Evolutionary conservation across 2,113 vertebrate genomes (phyloP).

Genomic region (Trinectes maculatus): DNA sequence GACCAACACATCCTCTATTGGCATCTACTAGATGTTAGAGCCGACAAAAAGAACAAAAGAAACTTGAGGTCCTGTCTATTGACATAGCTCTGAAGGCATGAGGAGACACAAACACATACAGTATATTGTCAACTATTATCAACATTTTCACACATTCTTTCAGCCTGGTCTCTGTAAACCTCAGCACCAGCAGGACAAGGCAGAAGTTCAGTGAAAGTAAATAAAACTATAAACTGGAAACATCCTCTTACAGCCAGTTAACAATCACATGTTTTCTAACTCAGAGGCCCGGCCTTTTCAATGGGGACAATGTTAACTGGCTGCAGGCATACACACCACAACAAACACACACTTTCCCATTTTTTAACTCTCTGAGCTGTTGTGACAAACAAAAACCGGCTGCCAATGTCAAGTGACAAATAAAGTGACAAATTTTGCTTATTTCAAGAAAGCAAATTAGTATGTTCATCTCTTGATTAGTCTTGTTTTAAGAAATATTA

Average conservation of each 20-base stretch:
- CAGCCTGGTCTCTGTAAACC: constrained; percentile 1
- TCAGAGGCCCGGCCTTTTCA: constrained; percentile 41
- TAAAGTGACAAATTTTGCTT: too few relatives aligned
- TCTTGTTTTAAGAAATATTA: too few relatives aligned
- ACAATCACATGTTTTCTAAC: constrained; percentile 39
- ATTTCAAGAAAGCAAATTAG: too few relatives aligned
- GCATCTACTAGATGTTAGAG: too few relatives aligned
- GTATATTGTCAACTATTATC: neutral
- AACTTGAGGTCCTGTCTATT: constrained; percentile 24
- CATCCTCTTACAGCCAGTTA: constrained; percentile 14
- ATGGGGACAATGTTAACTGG: constrained; percentile 30
- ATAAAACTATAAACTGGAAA: constrained; percentile 23
- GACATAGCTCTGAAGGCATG: too few relatives aligned
- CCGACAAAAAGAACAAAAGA: too few relatives aligned
- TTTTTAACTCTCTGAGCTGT: neutral
- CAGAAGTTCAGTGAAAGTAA: constrained; percentile 43
- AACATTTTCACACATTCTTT: constrained; percentile 5
- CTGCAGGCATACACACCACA: constrained; percentile 4
- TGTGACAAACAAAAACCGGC: neutral
- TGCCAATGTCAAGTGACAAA: too few relatives aligned
- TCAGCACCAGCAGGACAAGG: constrained; percentile 10
- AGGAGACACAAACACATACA: constrained; percentile 20
- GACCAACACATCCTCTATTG: neutral
- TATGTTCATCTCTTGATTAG: too few relatives aligned
- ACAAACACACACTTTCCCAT: neutral